Percentiles rank a stretch among this genome's conserved stretches.
Evolutionary conservation across 2,888 invertebrate genomes (phyloP).

Genomic region (Thymelicus lineola): DNA sequence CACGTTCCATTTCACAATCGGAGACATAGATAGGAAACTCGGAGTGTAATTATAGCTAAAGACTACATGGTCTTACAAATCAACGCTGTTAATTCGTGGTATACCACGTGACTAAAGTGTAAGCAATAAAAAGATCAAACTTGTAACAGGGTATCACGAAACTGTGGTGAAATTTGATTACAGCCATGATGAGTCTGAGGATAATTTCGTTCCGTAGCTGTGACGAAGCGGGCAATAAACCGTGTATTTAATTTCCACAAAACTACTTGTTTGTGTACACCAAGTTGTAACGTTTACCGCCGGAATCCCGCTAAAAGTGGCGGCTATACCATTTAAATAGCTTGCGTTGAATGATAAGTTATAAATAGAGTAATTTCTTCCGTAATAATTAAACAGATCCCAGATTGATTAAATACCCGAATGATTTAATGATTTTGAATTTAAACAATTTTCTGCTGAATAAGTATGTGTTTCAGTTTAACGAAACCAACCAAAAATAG

Average conservation of each 20-base stretch:
- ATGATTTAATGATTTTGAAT: no score
- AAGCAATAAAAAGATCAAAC: constrained; percentile 17
- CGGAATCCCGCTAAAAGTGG: background rate
- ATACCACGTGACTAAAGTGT: background rate
- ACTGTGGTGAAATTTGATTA: constrained; percentile 13
- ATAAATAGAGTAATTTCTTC: no score
- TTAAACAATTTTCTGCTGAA: no score
- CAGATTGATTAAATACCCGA: no score
- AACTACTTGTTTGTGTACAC: constrained; percentile 13
- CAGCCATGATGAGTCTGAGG: constrained; percentile 5
- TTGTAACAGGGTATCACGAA: constrained; percentile 11
- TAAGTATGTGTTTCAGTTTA: no score
- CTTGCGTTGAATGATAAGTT: no score
- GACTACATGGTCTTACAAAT: background rate
- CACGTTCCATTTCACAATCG: no score
- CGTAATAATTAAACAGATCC: no score
- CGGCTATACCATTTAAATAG: background rate
- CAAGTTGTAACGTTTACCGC: background rate
- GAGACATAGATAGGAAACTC: background rate
- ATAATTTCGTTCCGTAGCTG: constrained; percentile 15
- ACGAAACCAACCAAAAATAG: no score
- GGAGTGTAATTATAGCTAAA: background rate
- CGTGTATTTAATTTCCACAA: constrained; percentile 1
- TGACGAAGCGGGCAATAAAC: constrained; percentile 8
- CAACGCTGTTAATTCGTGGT: background rate